These are phyloP conservation scores for Boleophthalmus pectinirostris DNA, from an alignment of 2,113 vertebrate genomes.

Conservation along the genomic window DNA sequence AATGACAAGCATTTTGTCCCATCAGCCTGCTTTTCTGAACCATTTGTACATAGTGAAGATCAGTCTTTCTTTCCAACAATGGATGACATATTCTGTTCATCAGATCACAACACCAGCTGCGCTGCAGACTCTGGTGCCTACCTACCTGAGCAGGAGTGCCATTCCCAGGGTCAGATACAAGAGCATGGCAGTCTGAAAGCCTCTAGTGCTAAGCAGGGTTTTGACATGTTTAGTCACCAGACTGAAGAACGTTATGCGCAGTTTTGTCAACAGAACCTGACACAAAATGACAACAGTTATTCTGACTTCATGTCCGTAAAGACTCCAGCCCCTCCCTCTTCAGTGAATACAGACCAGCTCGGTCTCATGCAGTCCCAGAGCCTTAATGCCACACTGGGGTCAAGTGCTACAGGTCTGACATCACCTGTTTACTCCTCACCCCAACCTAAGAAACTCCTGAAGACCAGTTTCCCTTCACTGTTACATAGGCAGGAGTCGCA, in stretches of 20 bases:
- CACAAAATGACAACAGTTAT: slow-evolving; percentile 73
- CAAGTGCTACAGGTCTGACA: slow-evolving; percentile 64
- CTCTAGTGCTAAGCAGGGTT: slow-evolving; percentile 65
- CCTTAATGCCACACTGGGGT: slow-evolving; percentile 57
- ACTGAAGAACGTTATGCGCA: slow-evolving; percentile 76
- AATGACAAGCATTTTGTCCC: slow-evolving; percentile 82
- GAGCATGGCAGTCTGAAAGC: slow-evolving; percentile 67
- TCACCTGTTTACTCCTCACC: slow-evolving; percentile 88
- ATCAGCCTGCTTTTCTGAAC: slow-evolving; percentile 92
- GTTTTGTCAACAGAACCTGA: slow-evolving; percentile 66
- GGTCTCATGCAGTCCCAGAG: slow-evolving; percentile 87
- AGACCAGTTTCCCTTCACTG: slow-evolving; percentile 88
- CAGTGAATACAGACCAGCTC: slow-evolving; percentile 89
- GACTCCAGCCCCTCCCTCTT: slow-evolving; percentile 84
- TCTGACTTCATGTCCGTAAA: slow-evolving; percentile 82
- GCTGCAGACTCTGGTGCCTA: slow-evolving; percentile 64
- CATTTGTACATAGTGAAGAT: slow-evolving; percentile 85
- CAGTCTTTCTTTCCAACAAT: slow-evolving; percentile 90
- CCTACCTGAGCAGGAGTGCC: slow-evolving; percentile 65
- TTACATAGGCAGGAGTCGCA: slow-evolving; percentile 84
- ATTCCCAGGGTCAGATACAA: slow-evolving; percentile 58
- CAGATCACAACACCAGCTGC: slow-evolving; percentile 84
- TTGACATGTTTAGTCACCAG: slow-evolving; percentile 79
- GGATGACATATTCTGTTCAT: slow-evolving; percentile 91
- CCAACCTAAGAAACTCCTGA: slow-evolving; percentile 89